Base-by-base conservation (phyloP, 2,113 vertebrate species). In the Herpailurus yagouaroundi region DNA sequence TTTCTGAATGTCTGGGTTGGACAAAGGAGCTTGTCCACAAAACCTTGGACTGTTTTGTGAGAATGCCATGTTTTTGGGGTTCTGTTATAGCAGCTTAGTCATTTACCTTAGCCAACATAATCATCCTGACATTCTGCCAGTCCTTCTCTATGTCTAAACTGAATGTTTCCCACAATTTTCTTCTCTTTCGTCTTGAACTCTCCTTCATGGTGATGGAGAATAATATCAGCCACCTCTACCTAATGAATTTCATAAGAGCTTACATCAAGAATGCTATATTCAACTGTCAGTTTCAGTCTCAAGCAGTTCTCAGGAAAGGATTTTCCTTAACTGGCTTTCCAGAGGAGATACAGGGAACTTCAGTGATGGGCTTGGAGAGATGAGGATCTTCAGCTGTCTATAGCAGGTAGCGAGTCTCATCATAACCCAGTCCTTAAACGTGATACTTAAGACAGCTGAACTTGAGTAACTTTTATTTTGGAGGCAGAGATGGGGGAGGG, bases 401-500 rank as follows among this genome's bases (percentile, higher is more conserved):
- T 38, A 48, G 55, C 18, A 15, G 63, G 52, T 25, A 55, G 45
- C 27, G 91, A 81, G 48, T 23, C 36, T 36, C 14, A 4, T 76
- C 7, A 27, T 14, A n/a, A 74, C n/a, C 74, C 52, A 94, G 21
- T 10, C 48, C 23, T 89, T 91, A 88, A 86, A 63, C 71, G 80
- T 85, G 29, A 25, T 57, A 57, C 69, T 89, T 68, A 57, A 89
- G 77, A 96, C 38, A 83, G 77, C 31, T 68, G 57, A 76, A 31
- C 38, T 60, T 68, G 18, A 77, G 33, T 60, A 60, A 93, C 66
- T 68, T 93, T 96, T 93, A 93, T 77, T 92, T 81, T 96, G 60
- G 48, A 83, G 60, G 77, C 27, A 80, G 52, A 31, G 57, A 76
- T 79, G 21, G 36, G 73, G 60, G 89, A 91, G 55, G 63, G 7